Conservation (phyloP, 2,113 vertebrate genomes). For the Malurus cyaneus region DNA sequence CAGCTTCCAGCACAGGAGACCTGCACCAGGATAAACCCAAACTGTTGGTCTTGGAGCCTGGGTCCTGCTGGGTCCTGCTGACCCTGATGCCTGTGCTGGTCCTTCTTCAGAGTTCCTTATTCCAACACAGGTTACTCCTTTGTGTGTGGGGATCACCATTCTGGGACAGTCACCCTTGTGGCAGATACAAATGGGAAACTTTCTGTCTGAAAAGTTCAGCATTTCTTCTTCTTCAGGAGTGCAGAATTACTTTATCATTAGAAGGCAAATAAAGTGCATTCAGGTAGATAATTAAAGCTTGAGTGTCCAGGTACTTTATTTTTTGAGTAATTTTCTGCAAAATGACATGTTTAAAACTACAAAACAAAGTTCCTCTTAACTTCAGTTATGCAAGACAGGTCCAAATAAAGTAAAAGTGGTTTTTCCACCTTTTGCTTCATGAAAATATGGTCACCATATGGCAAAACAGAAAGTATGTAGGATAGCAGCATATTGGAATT, state of each 20-base stretch:
- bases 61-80: not conserved
- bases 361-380: not conserved
- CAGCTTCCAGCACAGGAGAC: not conserved
- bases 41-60: not conserved
- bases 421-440: not conserved
- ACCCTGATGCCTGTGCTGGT: not conserved
- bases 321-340: not conserved
- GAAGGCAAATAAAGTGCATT: not conserved
- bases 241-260: not conserved
- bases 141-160: not conserved
- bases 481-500: not conserved
- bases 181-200: not conserved
- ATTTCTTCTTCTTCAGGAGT: not conserved
- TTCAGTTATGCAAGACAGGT: not conserved
- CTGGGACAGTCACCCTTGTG: not conserved
- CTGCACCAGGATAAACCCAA: not conserved
- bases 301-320: not conserved
- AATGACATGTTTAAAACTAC: not conserved
- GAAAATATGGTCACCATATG: not conserved
- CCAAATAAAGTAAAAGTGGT: not conserved
- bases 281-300: not conserved
- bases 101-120: not conserved
- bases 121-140: not conserved
- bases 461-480: not conserved
- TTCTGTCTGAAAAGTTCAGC: not conserved